Conservation (phyloP, 2,113 vertebrate species). For the Limnothrissa miodon region DNA sequence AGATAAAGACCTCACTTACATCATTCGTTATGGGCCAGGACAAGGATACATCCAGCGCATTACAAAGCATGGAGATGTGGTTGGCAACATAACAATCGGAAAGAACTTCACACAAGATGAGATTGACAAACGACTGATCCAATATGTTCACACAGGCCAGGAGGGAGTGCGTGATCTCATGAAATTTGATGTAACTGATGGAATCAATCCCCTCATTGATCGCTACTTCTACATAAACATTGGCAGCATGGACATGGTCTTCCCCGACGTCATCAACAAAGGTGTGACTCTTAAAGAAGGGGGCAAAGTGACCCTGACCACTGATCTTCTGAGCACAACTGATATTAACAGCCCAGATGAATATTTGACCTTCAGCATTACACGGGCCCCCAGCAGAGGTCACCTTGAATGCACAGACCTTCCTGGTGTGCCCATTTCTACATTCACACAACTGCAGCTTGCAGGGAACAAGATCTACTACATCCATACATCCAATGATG, state of each 20-base stretch:
- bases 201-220: conserved; percentile 89
- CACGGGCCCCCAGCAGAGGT: conserved; percentile 84
- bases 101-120: conserved; percentile 97
- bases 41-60: conserved; percentile 82
- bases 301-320: conserved; percentile 87
- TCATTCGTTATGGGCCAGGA: conserved; percentile 82
- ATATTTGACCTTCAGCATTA: conserved; percentile 89
- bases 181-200: conserved; percentile 96
- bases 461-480: conserved; percentile 95
- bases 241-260: conserved; percentile 86
- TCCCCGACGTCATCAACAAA: conserved; percentile 90
- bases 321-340: conserved; percentile 91
- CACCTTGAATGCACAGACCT: conserved; percentile 91
- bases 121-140: conserved; percentile 83
- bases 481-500: conserved; percentile 90
- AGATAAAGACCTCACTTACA: conserved; percentile 80
- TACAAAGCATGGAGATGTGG: conserved; percentile 74
- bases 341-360: conserved; percentile 96
- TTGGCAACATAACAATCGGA: conserved; percentile 83
- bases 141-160: conserved; percentile 80
- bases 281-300: conserved; percentile 94
- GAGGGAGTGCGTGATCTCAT: conserved; percentile 89
- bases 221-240: conserved; percentile 92
- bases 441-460: conserved; percentile 90
- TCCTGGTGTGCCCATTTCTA: conserved; percentile 79